A percentile compares a stretch with the other conserved stretches of the same genome.
phyloP scores from a whole-genome alignment of 2,888 invertebrate genomes.

The Chydorus sphaericus region DNA sequence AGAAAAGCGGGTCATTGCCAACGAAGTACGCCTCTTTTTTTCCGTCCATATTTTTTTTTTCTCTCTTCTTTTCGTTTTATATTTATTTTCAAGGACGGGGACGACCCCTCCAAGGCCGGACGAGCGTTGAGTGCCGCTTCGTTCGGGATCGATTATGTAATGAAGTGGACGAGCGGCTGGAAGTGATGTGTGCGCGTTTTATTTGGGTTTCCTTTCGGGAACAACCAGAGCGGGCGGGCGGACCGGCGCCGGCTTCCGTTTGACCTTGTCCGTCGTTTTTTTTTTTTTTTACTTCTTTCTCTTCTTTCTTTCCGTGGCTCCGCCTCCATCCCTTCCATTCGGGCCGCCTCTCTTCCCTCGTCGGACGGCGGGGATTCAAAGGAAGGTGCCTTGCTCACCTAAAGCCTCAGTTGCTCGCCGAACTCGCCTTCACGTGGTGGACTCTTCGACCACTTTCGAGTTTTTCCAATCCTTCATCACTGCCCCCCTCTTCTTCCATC shows the following conservation, averaged over 20 bases:
- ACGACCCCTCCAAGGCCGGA: slow-evolving; percentile 10
- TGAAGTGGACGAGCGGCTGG: neutral
- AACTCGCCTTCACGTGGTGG: slow-evolving; percentile 1
- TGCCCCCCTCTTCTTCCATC: neutral
- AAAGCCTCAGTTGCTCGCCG: slow-evolving; percentile 1
- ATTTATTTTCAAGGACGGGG: slow-evolving; percentile 11
- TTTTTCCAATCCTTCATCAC: neutral
- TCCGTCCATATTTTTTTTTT: no score
- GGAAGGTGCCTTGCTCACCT: slow-evolving; percentile 4
- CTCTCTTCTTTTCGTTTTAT: no score
- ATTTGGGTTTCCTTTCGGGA: neutral
- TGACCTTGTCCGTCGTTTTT: slow-evolving; percentile 8
- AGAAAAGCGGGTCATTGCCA: slow-evolving; percentile 13
- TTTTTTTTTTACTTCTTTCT: neutral
- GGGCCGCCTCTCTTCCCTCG: no score
- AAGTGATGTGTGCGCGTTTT: neutral
- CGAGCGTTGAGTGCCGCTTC: no score
- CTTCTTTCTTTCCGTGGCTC: neutral
- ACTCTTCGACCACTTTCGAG: neutral
- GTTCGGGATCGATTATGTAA: neutral
- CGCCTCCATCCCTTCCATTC: neutral
- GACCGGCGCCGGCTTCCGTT: slow-evolving; percentile 10
- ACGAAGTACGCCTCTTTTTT: slow-evolving; percentile 8
- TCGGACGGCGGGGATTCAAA: slow-evolving; percentile 2
- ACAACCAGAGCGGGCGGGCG: neutral